Evolutionary conservation across 2,113 vertebrate species (phyloP).

Genomic region (Apus apus): DNA sequence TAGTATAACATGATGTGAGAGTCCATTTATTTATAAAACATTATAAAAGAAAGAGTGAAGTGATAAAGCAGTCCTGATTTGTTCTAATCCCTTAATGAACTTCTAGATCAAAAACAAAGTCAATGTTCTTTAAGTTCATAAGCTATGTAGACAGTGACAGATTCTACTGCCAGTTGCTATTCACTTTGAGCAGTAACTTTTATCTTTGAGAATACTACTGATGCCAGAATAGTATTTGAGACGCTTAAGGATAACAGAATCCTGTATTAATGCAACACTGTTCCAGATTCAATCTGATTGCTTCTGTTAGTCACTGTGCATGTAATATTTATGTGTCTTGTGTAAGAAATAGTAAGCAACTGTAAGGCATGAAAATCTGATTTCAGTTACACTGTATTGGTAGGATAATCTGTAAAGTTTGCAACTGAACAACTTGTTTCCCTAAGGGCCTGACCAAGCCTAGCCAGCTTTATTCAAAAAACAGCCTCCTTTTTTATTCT

Average conservation of each 20-base stretch:
- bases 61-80: conserved; percentile 51
- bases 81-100: conserved; percentile 55
- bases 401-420: conserved; percentile 7
- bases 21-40: conserved; percentile 61
- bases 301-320: conserved; percentile 36
- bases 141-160: conserved; percentile 1
- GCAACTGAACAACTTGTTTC: neutral
- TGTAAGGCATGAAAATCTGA: neutral
- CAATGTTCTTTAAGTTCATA: neutral
- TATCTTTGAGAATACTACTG: conserved; percentile 31
- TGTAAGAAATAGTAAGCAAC: conserved; percentile 11
- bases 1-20: conserved; percentile 6
- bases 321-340: conserved; percentile 53
- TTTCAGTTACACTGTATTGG: neutral
- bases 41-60: conserved; percentile 39
- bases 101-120: conserved; percentile 53
- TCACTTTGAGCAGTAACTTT: conserved; percentile 37
- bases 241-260: conserved; percentile 45
- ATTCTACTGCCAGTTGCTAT: conserved; percentile 22
- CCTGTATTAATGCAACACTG: conserved; percentile 34
- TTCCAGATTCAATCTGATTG: conserved; percentile 37
- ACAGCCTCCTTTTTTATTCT: neutral
- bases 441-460: neutral
- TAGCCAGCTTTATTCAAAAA: neutral
- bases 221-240: conserved; percentile 17